Conservation (phyloP, 2,797 vertebrate species). For the Cossypha polioptera region DNA sequence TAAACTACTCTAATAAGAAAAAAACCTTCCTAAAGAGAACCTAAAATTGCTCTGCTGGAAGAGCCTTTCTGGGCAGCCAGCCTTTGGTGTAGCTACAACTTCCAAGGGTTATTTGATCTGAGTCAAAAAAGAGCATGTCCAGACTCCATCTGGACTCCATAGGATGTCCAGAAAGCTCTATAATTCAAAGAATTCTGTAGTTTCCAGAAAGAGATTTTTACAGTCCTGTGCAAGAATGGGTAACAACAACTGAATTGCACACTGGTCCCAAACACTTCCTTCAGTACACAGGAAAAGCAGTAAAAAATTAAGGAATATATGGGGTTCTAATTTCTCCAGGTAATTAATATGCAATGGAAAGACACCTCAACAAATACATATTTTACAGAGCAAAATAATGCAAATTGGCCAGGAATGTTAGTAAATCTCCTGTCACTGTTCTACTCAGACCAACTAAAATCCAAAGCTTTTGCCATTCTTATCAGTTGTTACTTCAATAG, state of each 20-base stretch:
- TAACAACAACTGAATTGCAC: not conserved
- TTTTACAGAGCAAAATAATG: not conserved
- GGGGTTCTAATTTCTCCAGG: not conserved
- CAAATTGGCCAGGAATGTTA: not conserved
- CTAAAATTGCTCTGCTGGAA: not conserved
- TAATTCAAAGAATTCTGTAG: not conserved
- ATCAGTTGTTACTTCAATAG: not conserved
- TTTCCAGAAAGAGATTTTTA: not conserved
- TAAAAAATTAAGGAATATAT: not conserved
- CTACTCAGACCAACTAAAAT: not conserved
- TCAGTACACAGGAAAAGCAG: not conserved
- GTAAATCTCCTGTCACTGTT: not conserved
- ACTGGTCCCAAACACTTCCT: not conserved
- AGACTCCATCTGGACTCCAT: not conserved
- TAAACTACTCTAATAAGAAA: not conserved
- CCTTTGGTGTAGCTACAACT: not conserved
- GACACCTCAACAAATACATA: not conserved
- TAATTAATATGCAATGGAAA: not conserved
- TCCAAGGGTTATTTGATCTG: not conserved
- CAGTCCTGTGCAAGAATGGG: not conserved
- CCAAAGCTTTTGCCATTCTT: not conserved
- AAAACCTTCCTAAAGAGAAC: not conserved
- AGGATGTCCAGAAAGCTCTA: not conserved
- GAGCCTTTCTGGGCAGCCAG: not conserved
- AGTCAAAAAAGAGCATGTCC: not conserved